Base-by-base conservation (phyloP, 2,888 invertebrate genomes). In the Lepas anatifera region DNA sequence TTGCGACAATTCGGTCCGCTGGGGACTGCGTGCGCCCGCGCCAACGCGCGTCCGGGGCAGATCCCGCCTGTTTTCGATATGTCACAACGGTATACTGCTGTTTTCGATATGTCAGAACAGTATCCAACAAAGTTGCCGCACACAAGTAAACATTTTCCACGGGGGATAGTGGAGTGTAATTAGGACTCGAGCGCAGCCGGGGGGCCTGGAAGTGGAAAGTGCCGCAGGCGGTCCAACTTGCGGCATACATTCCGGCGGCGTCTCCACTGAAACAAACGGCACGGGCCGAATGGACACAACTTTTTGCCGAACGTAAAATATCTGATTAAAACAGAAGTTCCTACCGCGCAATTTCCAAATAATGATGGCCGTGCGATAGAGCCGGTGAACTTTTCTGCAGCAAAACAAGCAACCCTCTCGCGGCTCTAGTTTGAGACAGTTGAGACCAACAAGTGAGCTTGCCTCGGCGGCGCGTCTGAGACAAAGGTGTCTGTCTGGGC, bases 81-180 rank as follows among this genome's bases (percentile, higher is more conserved):
- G 46, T 46, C 22, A 18, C 18, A 7, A 3, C n/a, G 22, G 46
- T 18, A 46, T 18, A 46, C 46, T n/a, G n/a, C 52, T 52, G 52
- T 52, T 52, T 52, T 52, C 52, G 52, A 52, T 52, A 32, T 58
- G 58, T 58, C 58, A 35, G 58, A 58, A 58, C 58, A 35, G 22
- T 35, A 58, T 58, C 58, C 18, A 58, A 58, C 58, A 58, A 58
- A 58, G 58, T 58, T 58, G 35, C 22, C 2, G 22, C 22, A 32
- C 58, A 58, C 32, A 58, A 58, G 58, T 58, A 58, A 58, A 58
- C 58, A 58, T 32, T 32, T 32, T 52, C 58, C 35, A 10, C 35
- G 10, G 8, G 58, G 58, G 58, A 58, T 32, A 35, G 58, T 58
- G 58, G 18, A 6, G 58, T 32, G 58, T 58, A 58, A 58, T 58